These are phyloP conservation scores for Prinia subflava DNA, from an alignment of 2,113 vertebrate species.

Conservation along the genomic window DNA sequence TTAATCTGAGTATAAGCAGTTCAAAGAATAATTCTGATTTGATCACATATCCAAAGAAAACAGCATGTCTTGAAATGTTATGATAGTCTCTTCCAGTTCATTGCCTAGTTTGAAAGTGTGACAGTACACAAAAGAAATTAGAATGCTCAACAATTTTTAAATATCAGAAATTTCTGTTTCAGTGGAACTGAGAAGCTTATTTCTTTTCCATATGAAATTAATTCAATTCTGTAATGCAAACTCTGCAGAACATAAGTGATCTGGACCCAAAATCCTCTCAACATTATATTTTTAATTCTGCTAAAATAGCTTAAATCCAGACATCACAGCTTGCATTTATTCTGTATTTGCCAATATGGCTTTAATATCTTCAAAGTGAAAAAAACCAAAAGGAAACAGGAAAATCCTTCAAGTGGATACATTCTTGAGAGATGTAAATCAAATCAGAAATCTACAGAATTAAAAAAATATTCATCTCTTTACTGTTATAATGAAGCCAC, in stretches of 20 bases:
- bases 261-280: neutral
- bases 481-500: neutral
- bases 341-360: neutral
- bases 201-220: neutral
- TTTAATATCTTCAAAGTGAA: neutral
- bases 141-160: neutral
- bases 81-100: neutral
- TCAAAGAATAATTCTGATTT: neutral
- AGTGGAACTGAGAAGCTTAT: neutral
- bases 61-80: neutral
- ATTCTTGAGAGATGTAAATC: conserved; percentile 7
- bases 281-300: neutral
- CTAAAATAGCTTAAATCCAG: neutral
- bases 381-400: neutral
- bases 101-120: neutral
- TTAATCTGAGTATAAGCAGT: neutral
- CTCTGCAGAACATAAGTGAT: neutral
- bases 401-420: neutral
- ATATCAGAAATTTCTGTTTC: neutral
- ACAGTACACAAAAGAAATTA: neutral
- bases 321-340: neutral
- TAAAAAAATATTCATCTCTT: conserved; percentile 35
- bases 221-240: neutral
- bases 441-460: neutral
- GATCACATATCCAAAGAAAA: neutral